Base-by-base conservation (phyloP, 1,140 invertebrate genomes). In the Paralvinella palmiformis region DNA sequence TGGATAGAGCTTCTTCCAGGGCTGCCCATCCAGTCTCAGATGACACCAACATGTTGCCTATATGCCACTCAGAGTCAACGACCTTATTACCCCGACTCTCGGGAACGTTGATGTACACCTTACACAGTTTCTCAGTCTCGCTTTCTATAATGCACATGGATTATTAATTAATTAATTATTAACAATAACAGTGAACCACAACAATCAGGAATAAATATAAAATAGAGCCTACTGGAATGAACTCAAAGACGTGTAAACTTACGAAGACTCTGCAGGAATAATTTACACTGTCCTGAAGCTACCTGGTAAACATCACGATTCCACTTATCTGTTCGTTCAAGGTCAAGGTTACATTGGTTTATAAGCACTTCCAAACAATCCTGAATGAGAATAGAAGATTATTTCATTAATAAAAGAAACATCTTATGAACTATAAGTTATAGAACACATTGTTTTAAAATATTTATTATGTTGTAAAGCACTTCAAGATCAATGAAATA, bases 231-330 rank as follows among this genome's bases (percentile, higher is more conserved):
- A 20, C 24, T 20, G 17, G 48, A n/a, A 10, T 27, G 2, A 7
- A 10, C 48, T 52, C 24, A 52, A 7, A 48, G 45, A 7, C 6
- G 1, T 6, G 22, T 27, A 33, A 22, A 57, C 66, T 64, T 65
- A 77, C 76, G 71, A 56, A 64, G 63, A 32, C 68, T 65, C 24
- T 64, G 20, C 4, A 79, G 68, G 44, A 72, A 66, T 3, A 70
- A 60, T 48, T 67, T 68, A 61, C 76, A 79, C 6, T 57, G 44
- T 3, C 53, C 33, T 22, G 77, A 76, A 32, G 75, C 72, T 24
- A 77, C 69, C 57, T 71, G 69, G 24, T 68, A 59, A 0, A 75
- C 69, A 50, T 68, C 71, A 53, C 70, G 64, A 4, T 71, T 73
- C 60, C 69, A 70, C 56, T 68, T 70, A 59, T 79, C 75, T 48